Base-by-base conservation (phyloP, 2,888 invertebrate species). In the Ischnus inquisitorius region DNA sequence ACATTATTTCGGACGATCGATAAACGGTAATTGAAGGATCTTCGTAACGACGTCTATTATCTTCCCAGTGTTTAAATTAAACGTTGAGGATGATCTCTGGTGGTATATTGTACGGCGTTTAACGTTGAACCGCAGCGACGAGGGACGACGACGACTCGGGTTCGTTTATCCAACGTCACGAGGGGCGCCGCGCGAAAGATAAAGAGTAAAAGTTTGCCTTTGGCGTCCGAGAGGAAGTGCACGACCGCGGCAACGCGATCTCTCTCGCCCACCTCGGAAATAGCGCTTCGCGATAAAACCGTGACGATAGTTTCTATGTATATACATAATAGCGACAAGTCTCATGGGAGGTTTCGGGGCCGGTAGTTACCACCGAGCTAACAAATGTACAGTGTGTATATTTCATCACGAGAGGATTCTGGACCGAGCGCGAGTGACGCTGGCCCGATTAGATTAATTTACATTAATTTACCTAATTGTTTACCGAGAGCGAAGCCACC, bases 401-500 rank as follows among this genome's bases (percentile, higher is more conserved):
- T n/a, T 28, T 6, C 28, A 25, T n/a, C n/a, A 25, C n/a, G 60
- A 77, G 25, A 76, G 34, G 74, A 65, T 80, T 80, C 22, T 41
- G 39, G 67, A 67, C 62, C 8, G 74, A 46, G 68, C 64, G 71
- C 78, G 74, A 79, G 79, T 84, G 79, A 82, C 80, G 84, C 82
- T 87, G 86, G 82, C 76, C 87, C 87, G 83, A 88, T 90, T 90
- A 90, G 90, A 88, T 87, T 90, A 87, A 89, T 90, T 90, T 89
- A 88, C 89, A 88, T 88, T 90, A 89, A 89, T 90, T 88, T 87
- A 89, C 84, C 86, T 89, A 88, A 90, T 89, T 90, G 89, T 90
- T 90, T 89, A 87, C 87, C 80, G 84, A 85, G 85, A 60, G 46
- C 69, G 16, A 46, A 34, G 68, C 68, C 43, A 43, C 51, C 34